A percentile compares a stretch with the other conserved stretches of the same genome.
These are phyloP conservation scores for Syngnathus floridae DNA, from an alignment of 2,113 vertebrate genomes.

Conservation along the genomic window DNA sequence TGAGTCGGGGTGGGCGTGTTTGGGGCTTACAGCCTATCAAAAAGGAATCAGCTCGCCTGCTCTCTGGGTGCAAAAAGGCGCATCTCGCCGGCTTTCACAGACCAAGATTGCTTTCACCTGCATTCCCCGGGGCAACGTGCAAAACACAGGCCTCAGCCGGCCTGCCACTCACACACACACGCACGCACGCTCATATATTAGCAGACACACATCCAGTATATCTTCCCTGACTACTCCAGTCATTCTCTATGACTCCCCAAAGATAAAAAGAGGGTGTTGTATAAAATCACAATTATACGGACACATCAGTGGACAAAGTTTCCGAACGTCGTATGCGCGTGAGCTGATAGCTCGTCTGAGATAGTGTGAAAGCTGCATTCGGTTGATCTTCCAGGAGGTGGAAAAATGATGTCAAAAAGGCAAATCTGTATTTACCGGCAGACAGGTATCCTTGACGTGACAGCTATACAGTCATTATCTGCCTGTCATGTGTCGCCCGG, in stretches of 20 bases:
- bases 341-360: slow-evolving; percentile 41
- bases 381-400: slow-evolving; percentile 69
- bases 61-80: slow-evolving; percentile 68
- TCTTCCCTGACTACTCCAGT: slow-evolving; percentile 52
- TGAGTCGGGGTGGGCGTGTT: slow-evolving; percentile 8
- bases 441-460: slow-evolving; percentile 79
- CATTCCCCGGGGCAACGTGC: slow-evolving; percentile 65
- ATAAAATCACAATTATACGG: slow-evolving; percentile 70
- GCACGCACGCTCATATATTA: slow-evolving; percentile 38
- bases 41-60: slow-evolving; percentile 68
- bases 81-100: slow-evolving; percentile 68
- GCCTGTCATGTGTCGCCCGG: slow-evolving; percentile 74
- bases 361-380: slow-evolving; percentile 55
- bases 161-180: slow-evolving; percentile 59
- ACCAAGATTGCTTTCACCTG: slow-evolving; percentile 75
- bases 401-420: slow-evolving; percentile 76
- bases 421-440: slow-evolving; percentile 78
- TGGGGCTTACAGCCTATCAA: slow-evolving; percentile 65
- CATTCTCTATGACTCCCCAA: slow-evolving; percentile 60
- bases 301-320: slow-evolving; percentile 52
- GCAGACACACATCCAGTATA: slow-evolving; percentile 26
- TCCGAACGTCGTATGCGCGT: slow-evolving; percentile 27
- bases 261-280: slow-evolving; percentile 41
- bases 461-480: slow-evolving; percentile 81
- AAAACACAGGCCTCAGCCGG: slow-evolving; percentile 67